Conservation (phyloP, 2,113 vertebrate genomes). For the Python bivittatus region DNA sequence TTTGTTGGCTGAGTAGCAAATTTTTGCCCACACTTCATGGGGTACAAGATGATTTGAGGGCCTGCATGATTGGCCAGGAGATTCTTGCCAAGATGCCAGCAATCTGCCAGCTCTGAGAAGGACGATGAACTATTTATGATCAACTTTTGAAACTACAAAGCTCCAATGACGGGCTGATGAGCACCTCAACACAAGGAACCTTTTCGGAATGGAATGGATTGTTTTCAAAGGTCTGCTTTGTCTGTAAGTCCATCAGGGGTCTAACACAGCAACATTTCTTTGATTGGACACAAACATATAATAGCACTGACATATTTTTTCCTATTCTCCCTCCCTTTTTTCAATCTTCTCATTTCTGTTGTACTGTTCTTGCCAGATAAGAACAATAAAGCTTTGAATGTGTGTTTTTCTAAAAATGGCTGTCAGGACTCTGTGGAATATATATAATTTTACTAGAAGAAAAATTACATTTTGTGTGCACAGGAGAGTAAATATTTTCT, state of each 20-base stretch:
- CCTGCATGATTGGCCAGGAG: too few species aligned
- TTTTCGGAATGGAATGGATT: neutral
- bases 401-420: conserved; percentile 59
- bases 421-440: conserved; percentile 61
- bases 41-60: too few species aligned
- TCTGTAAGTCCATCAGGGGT: conserved; percentile 8
- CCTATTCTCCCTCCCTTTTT: neutral
- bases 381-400: conserved; percentile 72
- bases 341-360: conserved; percentile 1
- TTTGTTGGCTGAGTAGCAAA: neutral
- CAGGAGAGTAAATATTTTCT: conserved; percentile 50
- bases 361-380: conserved; percentile 54
- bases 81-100: too few species aligned
- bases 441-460: conserved; percentile 67
- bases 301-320: neutral
- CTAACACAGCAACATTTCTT: conserved; percentile 49
- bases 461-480: conserved; percentile 39
- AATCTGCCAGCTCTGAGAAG: neutral
- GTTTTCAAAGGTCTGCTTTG: neutral
- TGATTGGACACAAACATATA: conserved; percentile 35
- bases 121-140: neutral
- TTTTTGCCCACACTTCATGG: neutral
- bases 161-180: neutral
- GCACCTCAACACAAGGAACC: neutral
- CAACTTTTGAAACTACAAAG: neutral